Conservation (phyloP, 2,888 invertebrate species). For the Campaea margaritaria region DNA sequence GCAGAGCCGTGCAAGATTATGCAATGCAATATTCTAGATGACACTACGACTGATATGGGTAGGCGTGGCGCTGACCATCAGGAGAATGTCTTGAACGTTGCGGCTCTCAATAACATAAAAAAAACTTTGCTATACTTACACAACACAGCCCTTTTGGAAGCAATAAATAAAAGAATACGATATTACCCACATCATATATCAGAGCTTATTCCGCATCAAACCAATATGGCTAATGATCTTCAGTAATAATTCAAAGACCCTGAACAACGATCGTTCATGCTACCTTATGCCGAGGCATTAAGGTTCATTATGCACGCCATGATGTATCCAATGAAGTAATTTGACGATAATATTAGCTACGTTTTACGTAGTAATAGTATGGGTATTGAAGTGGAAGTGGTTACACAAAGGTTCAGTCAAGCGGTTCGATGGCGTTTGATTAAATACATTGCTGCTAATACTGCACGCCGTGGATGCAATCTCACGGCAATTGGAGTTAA, state of each 20-base stretch:
- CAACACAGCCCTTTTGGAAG: background rate
- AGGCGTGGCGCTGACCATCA: too few species aligned
- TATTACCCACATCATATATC: conserved; percentile 2
- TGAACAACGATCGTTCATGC: background rate
- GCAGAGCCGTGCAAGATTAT: too few species aligned
- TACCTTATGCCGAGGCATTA: conserved; percentile 1
- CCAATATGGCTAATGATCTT: conserved; percentile 9
- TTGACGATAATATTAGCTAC: conserved; percentile 3
- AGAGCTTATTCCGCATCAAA: conserved; percentile 4
- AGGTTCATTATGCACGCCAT: background rate
- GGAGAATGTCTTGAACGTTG: too few species aligned
- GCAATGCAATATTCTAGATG: too few species aligned
- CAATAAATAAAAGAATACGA: conserved; percentile 9
- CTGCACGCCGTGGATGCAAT: background rate
- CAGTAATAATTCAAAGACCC: conserved; percentile 2
- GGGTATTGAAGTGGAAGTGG: conserved; percentile 17
- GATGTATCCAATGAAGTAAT: conserved; percentile 2
- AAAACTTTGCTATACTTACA: background rate
- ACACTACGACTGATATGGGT: too few species aligned
- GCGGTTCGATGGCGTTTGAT: background rate
- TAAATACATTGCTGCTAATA: background rate
- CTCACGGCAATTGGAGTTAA: background rate
- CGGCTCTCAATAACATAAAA: too few species aligned
- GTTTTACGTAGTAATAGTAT: conserved; percentile 3
- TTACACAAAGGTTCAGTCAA: conserved; percentile 22